These are phyloP conservation scores for Orthonychiurus folsomi DNA, from an alignment of 2,888 invertebrate genomes.

Conservation along the genomic window DNA sequence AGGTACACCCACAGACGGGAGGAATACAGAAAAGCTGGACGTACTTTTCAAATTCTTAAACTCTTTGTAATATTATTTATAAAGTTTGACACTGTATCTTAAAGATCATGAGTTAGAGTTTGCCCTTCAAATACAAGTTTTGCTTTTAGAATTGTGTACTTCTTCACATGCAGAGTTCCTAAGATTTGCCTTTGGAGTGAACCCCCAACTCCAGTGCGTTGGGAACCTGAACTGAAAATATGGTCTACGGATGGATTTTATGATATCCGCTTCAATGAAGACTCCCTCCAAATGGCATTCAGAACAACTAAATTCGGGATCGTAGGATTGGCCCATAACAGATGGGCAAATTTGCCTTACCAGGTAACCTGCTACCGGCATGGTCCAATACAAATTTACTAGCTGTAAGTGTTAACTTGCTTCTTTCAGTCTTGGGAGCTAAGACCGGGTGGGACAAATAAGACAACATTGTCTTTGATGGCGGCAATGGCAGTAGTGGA, in stretches of 20 bases:
- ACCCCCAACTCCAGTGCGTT: constrained; percentile 60
- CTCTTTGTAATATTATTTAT: no score
- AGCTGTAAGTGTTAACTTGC: no score
- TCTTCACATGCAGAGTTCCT: constrained; percentile 50
- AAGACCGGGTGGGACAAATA: constrained; percentile 51
- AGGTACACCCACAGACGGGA: no score
- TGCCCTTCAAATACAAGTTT: no score
- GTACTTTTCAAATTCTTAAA: no score
- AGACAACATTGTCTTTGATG: constrained; percentile 27
- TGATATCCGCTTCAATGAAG: constrained; percentile 74
- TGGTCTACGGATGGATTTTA: constrained; percentile 68
- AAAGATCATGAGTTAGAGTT: no score
- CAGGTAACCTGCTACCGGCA: no score
- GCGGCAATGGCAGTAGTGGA: constrained; percentile 36
- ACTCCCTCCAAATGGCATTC: constrained; percentile 52
- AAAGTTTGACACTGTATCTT: no score
- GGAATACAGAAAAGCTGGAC: no score
- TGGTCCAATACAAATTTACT: no score
- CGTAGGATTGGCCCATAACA: constrained; percentile 63
- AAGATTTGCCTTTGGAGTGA: constrained; percentile 67
- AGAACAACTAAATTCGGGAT: constrained; percentile 62
- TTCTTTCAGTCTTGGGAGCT: constrained; percentile 84
- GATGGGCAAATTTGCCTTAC: constrained; percentile 71
- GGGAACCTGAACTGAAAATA: constrained; percentile 47
- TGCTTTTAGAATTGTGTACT: not conserved